These are phyloP conservation scores for Himalopsyche japonica DNA, from an alignment of 2,888 invertebrate species.

Conservation along the genomic window DNA sequence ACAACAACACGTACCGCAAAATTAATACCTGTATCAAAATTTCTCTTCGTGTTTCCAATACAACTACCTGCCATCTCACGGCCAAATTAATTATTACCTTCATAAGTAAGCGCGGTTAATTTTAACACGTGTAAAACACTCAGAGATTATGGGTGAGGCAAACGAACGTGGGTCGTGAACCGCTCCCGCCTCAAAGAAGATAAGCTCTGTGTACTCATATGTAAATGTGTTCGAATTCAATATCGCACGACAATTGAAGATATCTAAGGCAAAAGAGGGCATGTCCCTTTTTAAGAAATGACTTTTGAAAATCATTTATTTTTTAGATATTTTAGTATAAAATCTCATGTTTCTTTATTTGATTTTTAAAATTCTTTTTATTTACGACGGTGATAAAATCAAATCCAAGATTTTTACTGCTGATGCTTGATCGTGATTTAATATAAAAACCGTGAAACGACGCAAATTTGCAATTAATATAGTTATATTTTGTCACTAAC, in stretches of 20 bases:
- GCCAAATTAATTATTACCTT: conserved; percentile 32
- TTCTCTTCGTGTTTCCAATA: neutral
- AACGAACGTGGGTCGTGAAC: conserved; percentile 3
- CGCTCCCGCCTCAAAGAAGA: conserved; percentile 9
- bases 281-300: neutral
- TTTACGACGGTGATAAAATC: too few species aligned
- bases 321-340: too few species aligned
- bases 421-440: too few species aligned
- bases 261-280: neutral
- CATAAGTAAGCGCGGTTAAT: conserved; percentile 28
- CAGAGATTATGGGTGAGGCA: conserved; percentile 15
- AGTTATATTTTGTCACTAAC: too few species aligned
- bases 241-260: conserved; percentile 41
- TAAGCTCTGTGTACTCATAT: conserved; percentile 25
- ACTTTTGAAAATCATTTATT: too few species aligned
- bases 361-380: too few species aligned
- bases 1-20: neutral
- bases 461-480: too few species aligned
- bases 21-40: conserved; percentile 1
- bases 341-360: too few species aligned
- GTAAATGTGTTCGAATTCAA: conserved; percentile 41
- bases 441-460: too few species aligned
- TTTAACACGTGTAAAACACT: conserved; percentile 39
- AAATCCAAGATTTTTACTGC: too few species aligned
- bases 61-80: neutral